A percentile compares a stretch with the other conserved stretches of the same genome.
These are phyloP conservation scores for Ricordea florida DNA, from an alignment of 92 coral and sea anemone species.

Conservation along the genomic window DNA sequence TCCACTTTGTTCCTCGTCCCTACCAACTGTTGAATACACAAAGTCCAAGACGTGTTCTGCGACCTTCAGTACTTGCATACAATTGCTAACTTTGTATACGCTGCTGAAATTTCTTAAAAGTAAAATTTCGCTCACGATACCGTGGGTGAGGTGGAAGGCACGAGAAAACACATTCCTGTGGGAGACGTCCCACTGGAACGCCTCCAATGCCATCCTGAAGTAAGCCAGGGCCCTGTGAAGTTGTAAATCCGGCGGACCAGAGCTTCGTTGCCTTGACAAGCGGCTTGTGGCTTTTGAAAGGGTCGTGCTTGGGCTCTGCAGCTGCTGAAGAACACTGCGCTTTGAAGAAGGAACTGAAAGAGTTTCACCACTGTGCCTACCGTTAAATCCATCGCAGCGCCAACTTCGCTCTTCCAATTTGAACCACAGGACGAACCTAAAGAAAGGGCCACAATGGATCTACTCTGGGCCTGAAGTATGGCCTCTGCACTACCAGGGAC, in stretches of 20 bases:
- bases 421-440: slow-evolving; percentile 79
- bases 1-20: slow-evolving; percentile 3
- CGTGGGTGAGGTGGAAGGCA: slow-evolving; percentile 72
- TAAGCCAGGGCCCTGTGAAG: slow-evolving; percentile 52
- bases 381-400: slow-evolving; percentile 57
- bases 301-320: slow-evolving; percentile 8
- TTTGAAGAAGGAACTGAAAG: slow-evolving; percentile 54
- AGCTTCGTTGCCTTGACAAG: not conserved
- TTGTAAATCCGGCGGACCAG: slow-evolving; percentile 10
- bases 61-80: slow-evolving; percentile 49
- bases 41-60: slow-evolving; percentile 60
- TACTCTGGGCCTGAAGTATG: slow-evolving; percentile 63
- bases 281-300: slow-evolving; percentile 25
- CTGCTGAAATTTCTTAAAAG: slow-evolving; percentile 22
- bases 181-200: slow-evolving; percentile 86
- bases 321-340: not conserved
- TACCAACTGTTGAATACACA: slow-evolving; percentile 48
- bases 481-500: slow-evolving; percentile 51
- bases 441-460: slow-evolving; percentile 78
- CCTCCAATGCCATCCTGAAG: slow-evolving; percentile 74
- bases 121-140: slow-evolving; percentile 58
- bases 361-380: slow-evolving; percentile 61
- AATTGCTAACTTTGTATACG: slow-evolving; percentile 40
- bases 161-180: slow-evolving; percentile 76
- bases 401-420: slow-evolving; percentile 79